Evolutionary conservation across 2,797 vertebrate genomes (phyloP).

Genomic region (Steatocranus sp.): DNA sequence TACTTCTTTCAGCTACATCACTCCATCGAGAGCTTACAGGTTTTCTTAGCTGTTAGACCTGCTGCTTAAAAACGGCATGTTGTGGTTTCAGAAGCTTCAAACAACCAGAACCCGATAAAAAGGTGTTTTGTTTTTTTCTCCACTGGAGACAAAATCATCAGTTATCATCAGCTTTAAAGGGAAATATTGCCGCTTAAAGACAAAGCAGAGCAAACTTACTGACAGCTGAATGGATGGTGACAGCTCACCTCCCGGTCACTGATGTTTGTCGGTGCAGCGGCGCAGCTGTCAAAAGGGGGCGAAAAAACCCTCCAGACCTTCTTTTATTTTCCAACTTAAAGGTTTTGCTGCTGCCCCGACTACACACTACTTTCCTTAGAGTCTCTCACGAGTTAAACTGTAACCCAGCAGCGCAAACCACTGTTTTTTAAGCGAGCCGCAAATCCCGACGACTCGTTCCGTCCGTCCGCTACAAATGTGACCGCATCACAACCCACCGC

Average conservation of each 20-base stretch:
- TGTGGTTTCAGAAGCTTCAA: neutral
- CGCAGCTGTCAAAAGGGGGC: constrained; percentile 48
- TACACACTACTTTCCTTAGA: neutral
- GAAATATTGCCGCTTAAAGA: neutral
- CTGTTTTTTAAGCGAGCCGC: neutral
- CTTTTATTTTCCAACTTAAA: neutral
- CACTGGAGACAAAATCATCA: neutral
- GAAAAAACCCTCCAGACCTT: neutral
- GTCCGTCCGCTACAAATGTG: neutral
- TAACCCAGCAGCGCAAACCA: neutral
- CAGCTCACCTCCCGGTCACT: constrained; percentile 49
- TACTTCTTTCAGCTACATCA: neutral
- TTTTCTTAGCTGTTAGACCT: neutral
- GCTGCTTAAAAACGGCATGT: too few relatives aligned
- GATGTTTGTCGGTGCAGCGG: constrained; percentile 33
- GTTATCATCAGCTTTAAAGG: neutral
- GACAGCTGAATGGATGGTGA: constrained; percentile 45
- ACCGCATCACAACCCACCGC: neutral
- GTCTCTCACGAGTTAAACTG: neutral
- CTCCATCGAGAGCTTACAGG: neutral
- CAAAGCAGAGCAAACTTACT: constrained; percentile 17
- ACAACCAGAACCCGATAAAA: neutral
- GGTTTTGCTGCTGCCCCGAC: neutral
- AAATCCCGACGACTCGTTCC: neutral
- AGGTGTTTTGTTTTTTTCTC: neutral